Conservation (phyloP, 2,888 invertebrate genomes). For the Tethea ocularis region DNA sequence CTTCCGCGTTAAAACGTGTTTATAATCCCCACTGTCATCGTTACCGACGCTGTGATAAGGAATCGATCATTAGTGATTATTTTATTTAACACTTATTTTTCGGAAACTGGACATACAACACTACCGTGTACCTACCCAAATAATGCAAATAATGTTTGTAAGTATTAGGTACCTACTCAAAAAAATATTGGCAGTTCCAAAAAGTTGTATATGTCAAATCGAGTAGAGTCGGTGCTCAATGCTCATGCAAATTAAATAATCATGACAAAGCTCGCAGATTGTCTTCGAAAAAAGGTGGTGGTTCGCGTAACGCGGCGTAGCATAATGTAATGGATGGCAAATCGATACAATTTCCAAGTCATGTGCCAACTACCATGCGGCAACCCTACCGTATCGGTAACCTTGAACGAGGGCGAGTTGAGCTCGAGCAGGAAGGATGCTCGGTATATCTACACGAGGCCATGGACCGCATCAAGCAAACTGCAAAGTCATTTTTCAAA, state of each 20-base stretch:
- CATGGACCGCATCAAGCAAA: neutral
- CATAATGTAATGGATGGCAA: neutral
- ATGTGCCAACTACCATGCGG: conserved; percentile 4
- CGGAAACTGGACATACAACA: too few species aligned
- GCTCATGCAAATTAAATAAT: neutral
- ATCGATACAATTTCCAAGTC: neutral
- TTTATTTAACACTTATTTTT: too few species aligned
- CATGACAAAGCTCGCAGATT: neutral
- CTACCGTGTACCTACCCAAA: too few species aligned
- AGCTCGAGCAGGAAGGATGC: conserved; percentile 3
- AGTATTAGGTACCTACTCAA: too few species aligned
- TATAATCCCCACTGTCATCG: too few species aligned
- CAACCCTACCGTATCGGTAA: conserved; percentile 4
- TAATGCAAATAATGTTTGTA: too few species aligned
- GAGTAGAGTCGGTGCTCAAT: too few species aligned
- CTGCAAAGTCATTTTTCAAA: neutral
- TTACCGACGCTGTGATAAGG: too few species aligned
- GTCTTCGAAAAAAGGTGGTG: neutral
- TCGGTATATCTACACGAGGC: neutral
- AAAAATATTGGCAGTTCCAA: neutral
- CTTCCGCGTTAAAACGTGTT: too few species aligned
- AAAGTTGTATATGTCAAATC: too few species aligned
- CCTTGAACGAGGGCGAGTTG: conserved; percentile 3
- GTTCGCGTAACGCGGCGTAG: neutral
- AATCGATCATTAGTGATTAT: too few species aligned